Evolutionary conservation across 2,797 vertebrate genomes (phyloP).

Genomic region (Mallotus villosus): DNA sequence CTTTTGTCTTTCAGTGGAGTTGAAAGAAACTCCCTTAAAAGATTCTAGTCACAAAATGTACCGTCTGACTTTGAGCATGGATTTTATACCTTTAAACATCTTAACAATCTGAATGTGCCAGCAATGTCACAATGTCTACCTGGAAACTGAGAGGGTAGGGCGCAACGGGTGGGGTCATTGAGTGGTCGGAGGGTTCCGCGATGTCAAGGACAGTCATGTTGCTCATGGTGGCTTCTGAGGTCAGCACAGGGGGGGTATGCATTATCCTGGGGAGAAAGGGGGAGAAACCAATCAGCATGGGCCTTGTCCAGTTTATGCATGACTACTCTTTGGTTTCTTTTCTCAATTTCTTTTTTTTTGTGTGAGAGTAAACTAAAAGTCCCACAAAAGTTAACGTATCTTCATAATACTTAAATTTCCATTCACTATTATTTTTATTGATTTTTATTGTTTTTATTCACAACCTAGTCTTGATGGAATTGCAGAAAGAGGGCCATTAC

Average conservation of each 20-base stretch:
- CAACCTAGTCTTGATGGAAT: neutral
- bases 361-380: neutral
- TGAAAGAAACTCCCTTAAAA: neutral
- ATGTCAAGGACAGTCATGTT: slow-evolving; percentile 90
- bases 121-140: slow-evolving; percentile 60
- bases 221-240: slow-evolving; percentile 86
- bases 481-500: neutral
- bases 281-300: neutral
- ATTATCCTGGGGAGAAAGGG: slow-evolving; percentile 59
- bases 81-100: neutral
- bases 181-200: slow-evolving; percentile 77
- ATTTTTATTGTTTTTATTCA: neutral
- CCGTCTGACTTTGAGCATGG: neutral
- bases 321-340: neutral
- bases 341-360: neutral
- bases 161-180: slow-evolving; percentile 77
- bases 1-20: neutral
- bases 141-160: slow-evolving; percentile 91
- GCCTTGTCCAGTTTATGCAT: neutral
- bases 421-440: neutral
- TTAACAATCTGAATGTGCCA: neutral
- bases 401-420: neutral
- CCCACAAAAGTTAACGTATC: neutral
- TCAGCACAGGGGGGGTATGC: slow-evolving; percentile 67
- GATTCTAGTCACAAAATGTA: neutral